phyloP scores from a whole-genome alignment of 2,797 vertebrate genomes.

The Channa striata region DNA sequence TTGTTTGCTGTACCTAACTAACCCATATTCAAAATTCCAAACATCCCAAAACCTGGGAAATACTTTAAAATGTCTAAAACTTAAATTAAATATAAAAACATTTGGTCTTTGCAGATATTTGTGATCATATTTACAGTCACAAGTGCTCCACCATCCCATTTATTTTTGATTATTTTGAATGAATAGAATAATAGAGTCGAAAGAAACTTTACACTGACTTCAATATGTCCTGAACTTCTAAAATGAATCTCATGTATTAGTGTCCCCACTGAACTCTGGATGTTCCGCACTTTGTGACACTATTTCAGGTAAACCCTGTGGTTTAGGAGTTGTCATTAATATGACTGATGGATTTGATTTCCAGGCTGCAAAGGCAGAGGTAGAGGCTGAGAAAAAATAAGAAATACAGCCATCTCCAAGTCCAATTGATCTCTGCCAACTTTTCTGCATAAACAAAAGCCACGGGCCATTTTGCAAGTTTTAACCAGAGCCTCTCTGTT shows the following conservation, averaged over 20 bases:
- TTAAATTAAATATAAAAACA: background rate
- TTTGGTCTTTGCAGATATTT: background rate
- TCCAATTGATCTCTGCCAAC: constrained; percentile 57
- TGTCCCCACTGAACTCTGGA: constrained; percentile 37
- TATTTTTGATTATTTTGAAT: constrained; percentile 1
- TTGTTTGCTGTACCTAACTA: too few species aligned
- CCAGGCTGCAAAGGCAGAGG: constrained; percentile 17
- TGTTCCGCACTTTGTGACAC: constrained; percentile 39
- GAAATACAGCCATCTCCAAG: constrained; percentile 57
- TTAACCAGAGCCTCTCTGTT: constrained; percentile 62
- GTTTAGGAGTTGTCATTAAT: constrained; percentile 40
- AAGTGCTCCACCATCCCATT: background rate
- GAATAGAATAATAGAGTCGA: too few species aligned
- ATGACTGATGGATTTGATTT: constrained; percentile 48
- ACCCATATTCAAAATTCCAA: too few species aligned
- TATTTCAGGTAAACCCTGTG: constrained; percentile 31
- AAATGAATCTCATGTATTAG: too few species aligned
- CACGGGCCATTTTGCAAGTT: constrained; percentile 55
- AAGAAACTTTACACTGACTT: too few species aligned
- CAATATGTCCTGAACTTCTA: background rate
- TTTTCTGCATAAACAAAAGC: constrained; percentile 60
- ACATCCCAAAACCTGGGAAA: background rate
- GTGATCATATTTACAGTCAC: background rate
- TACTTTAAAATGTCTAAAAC: too few species aligned
- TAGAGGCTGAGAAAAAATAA: constrained; percentile 23